Evolutionary conservation across 2,888 invertebrate genomes (phyloP).

Genomic region (Trissonchulus latispiculum): DNA sequence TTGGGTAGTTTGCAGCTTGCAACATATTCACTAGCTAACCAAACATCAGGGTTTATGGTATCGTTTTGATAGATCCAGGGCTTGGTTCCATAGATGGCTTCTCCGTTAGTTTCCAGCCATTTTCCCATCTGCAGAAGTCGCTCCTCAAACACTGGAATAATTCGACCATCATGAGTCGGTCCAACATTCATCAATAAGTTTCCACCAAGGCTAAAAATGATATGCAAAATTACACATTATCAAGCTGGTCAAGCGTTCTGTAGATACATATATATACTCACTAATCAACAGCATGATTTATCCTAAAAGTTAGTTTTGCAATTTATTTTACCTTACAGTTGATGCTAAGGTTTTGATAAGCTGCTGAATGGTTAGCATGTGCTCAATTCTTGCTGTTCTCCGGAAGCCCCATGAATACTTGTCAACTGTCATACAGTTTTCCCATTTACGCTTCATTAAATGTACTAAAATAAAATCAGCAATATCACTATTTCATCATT

Average conservation of each 20-base stretch:
- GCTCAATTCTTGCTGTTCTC: slow-evolving; percentile 58
- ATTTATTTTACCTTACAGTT: slow-evolving; percentile 37
- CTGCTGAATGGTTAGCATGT: slow-evolving; percentile 59
- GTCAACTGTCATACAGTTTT: slow-evolving; percentile 86
- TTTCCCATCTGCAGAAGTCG: slow-evolving; percentile 63
- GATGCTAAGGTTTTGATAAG: slow-evolving; percentile 48
- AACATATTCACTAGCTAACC: too few relatives aligned
- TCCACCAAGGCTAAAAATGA: slow-evolving; percentile 46
- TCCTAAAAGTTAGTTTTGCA: too few relatives aligned
- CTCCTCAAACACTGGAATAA: slow-evolving; percentile 74
- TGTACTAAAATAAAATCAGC: slow-evolving; percentile 51
- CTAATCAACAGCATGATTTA: too few relatives aligned
- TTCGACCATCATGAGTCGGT: slow-evolving; percentile 76
- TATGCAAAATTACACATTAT: neutral
- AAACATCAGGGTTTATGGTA: slow-evolving; percentile 43
- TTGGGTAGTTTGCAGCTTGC: too few relatives aligned
- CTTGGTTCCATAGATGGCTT: slow-evolving; percentile 66
- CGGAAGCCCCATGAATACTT: slow-evolving; percentile 73
- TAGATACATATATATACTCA: too few relatives aligned
- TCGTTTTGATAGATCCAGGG: slow-evolving; percentile 74
- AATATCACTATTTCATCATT: too few relatives aligned
- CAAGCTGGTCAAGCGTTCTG: too few relatives aligned
- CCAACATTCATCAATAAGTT: slow-evolving; percentile 54
- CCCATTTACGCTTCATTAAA: slow-evolving; percentile 76
- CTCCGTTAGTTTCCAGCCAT: slow-evolving; percentile 74